Evolutionary conservation across 2,797 vertebrate genomes (phyloP).

Genomic region (Lates japonicus): DNA sequence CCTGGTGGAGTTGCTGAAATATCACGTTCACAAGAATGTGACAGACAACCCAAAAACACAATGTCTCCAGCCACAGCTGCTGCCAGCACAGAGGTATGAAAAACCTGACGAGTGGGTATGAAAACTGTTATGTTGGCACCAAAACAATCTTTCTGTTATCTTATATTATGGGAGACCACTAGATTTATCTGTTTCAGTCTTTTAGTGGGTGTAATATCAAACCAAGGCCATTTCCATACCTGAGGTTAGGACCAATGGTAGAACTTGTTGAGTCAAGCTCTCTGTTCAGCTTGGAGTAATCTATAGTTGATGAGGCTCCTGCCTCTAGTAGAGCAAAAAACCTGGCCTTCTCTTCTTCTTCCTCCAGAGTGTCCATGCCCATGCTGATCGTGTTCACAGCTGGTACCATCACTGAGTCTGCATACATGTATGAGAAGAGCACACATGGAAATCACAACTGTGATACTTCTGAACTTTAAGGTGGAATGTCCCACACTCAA

Average conservation of each 20-base stretch:
- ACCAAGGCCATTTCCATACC: constrained; percentile 51
- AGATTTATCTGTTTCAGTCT: background rate
- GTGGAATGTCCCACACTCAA: background rate
- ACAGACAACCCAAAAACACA: no score
- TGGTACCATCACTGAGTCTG: constrained; percentile 56
- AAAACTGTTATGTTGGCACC: background rate
- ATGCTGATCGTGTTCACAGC: constrained; percentile 57
- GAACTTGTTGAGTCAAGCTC: constrained; percentile 89
- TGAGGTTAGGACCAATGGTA: constrained; percentile 48
- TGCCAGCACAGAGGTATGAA: no score
- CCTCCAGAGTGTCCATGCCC: constrained; percentile 92
- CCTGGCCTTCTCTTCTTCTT: constrained; percentile 90
- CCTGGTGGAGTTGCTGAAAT: no score
- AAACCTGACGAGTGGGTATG: no score
- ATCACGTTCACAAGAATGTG: no score
- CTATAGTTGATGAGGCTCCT: constrained; percentile 87
- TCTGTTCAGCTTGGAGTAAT: constrained; percentile 91
- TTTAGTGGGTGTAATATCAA: background rate
- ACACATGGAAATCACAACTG: background rate
- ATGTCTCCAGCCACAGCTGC: no score
- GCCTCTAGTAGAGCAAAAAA: constrained; percentile 91
- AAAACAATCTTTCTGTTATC: background rate
- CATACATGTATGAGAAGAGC: background rate
- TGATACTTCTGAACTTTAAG: background rate
- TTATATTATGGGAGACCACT: no score